These are phyloP conservation scores for Thaumetopoea pityocampa DNA, from an alignment of 1,140 invertebrate species.

Conservation along the genomic window DNA sequence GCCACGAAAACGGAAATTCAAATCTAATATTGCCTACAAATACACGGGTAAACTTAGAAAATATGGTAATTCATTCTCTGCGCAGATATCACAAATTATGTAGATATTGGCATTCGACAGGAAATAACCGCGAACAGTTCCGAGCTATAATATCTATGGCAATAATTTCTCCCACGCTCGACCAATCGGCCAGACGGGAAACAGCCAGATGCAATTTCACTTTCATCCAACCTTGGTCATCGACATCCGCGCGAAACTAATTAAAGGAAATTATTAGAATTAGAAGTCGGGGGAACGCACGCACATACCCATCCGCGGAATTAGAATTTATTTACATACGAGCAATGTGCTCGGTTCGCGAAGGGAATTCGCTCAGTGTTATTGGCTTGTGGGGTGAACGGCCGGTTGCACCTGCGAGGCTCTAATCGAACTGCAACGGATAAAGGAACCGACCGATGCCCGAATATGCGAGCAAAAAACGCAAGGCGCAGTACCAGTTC, in stretches of 20 bases:
- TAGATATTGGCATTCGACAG: constrained; percentile 1
- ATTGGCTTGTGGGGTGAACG: constrained; percentile 40
- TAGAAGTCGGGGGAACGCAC: neutral
- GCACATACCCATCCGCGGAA: neutral
- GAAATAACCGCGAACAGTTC: constrained; percentile 2
- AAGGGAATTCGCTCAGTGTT: too few relatives aligned
- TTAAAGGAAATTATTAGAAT: constrained; percentile 21
- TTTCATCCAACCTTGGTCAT: constrained; percentile 50
- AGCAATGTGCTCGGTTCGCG: constrained; percentile 26
- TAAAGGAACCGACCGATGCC: constrained; percentile 37
- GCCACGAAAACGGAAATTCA: too few relatives aligned
- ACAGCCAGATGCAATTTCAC: constrained; percentile 42
- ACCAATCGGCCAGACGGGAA: constrained; percentile 33
- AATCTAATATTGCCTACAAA: too few relatives aligned
- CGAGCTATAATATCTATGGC: constrained; percentile 12
- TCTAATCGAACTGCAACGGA: constrained; percentile 32
- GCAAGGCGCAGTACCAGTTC: constrained; percentile 24
- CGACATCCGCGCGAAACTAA: constrained; percentile 31
- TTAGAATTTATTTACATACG: constrained; percentile 9
- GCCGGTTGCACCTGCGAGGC: constrained; percentile 53
- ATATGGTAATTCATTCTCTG: too few relatives aligned
- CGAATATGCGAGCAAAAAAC: constrained; percentile 59
- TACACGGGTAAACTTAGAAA: too few relatives aligned
- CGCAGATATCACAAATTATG: too few relatives aligned
- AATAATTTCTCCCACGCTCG: constrained; percentile 37